phyloP scores from a whole-genome alignment of 2,888 invertebrate species.

The Crepidodera aurea region DNA sequence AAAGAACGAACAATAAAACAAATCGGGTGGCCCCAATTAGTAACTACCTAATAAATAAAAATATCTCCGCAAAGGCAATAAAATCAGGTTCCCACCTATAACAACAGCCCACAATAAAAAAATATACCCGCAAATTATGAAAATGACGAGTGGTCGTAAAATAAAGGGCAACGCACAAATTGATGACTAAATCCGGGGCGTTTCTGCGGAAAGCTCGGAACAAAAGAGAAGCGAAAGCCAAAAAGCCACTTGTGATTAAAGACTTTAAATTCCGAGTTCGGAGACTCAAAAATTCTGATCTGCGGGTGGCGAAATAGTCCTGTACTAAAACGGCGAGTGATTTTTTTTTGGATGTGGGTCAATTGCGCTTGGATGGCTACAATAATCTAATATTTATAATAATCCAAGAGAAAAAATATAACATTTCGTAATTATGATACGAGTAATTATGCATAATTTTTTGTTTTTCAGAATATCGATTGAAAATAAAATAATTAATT shows the following conservation, averaged over 20 bases:
- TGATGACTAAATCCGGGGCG: slow-evolving; percentile 24
- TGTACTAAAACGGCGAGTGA: slow-evolving; percentile 48
- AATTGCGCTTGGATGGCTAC: background rate
- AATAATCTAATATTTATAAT: background rate
- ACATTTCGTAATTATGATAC: too few relatives aligned
- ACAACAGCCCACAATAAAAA: slow-evolving; percentile 17
- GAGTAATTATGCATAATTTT: too few relatives aligned
- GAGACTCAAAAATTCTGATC: slow-evolving; percentile 48
- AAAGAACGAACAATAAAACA: background rate
- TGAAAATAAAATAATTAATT: too few relatives aligned
- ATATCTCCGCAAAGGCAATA: slow-evolving; percentile 1
- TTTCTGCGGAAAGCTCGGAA: slow-evolving; percentile 29
- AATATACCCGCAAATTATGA: slow-evolving; percentile 24
- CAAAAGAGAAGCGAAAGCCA: slow-evolving; percentile 17
- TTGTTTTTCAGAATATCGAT: too few relatives aligned
- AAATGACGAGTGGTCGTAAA: slow-evolving; percentile 24
- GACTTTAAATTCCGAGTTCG: slow-evolving; percentile 46
- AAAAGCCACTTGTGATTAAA: slow-evolving; percentile 40
- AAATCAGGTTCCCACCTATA: slow-evolving; percentile 3
- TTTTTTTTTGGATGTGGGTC: slow-evolving; percentile 1
- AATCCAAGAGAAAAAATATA: too few relatives aligned
- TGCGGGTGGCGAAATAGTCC: slow-evolving; percentile 56
- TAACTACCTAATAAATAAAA: background rate
- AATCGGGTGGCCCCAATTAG: background rate
- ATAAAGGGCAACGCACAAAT: slow-evolving; percentile 17